Base-by-base conservation (phyloP, 2,888 invertebrate genomes). In the Epicampocera succincta region DNA sequence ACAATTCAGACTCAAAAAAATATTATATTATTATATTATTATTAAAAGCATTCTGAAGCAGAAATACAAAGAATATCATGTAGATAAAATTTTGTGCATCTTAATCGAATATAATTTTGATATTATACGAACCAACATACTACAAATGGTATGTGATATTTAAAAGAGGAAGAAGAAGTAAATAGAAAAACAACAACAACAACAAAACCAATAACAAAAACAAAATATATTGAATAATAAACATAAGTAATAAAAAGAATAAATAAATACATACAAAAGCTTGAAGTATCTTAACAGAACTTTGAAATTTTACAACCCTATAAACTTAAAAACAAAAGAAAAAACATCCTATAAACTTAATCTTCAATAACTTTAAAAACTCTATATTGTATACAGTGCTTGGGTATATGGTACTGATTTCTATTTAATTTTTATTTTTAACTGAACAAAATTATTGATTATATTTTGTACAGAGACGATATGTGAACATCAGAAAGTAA, bases 41-140 rank as follows among this genome's bases (percentile, higher is more conserved):
- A n/a, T n/a, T n/a, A n/a, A 48, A 1, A 65, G 56, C 56, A 72
- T 29, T 48, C 21, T 50, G 29, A 50, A 72, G 19, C 15, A 46
- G 11, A 66, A 19, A 75, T 17, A 69, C 25, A n/a, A n/a, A n/a
- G 69, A 76, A 75, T 69, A 75, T 38, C 60, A 72, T 81, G 76
- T 72, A 76, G 80, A 81, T 76, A 76, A 61, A 61, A 73, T 76
- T 76, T 72, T 75, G 66, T 68, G 76, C 76, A 76, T 76, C 72
- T 73, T 61, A 75, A 81, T 66, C 72, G 76, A 76, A 76, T 81
- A 81, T 81, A 76, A 76, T 81, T 81, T 81, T 81, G 80, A 81
- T 81, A 81, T 76, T 61, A 58, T 61, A 76, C 76, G 76, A 76
- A 42, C 54, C 2, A 79, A 68, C 74, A 80, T 80, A 75, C 80